These are phyloP conservation scores for Brachionus sp. DNA, from an alignment of 1,140 invertebrate genomes.

Conservation along the genomic window DNA sequence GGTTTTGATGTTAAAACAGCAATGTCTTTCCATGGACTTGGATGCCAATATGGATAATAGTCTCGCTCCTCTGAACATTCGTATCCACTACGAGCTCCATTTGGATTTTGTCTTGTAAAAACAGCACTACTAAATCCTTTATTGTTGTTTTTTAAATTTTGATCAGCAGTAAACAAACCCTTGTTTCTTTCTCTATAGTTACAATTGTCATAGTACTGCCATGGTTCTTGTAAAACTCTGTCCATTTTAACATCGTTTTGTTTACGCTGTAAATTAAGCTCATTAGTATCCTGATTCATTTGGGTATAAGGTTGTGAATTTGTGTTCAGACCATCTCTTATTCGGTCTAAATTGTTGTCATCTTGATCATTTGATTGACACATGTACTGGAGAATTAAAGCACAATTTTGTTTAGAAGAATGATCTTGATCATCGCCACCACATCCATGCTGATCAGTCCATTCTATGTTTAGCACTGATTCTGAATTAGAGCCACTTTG, in stretches of 20 bases:
- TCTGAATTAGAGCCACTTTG: conserved; percentile 54
- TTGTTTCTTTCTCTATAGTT: conserved; percentile 53
- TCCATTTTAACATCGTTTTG: conserved; percentile 49
- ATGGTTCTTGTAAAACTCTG: conserved; percentile 55
- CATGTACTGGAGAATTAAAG: conserved; percentile 57
- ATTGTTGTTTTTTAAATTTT: conserved; percentile 54
- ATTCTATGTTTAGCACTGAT: conserved; percentile 53
- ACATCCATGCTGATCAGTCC: conserved; percentile 60
- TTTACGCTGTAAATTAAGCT: conserved; percentile 48
- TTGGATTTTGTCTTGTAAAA: conserved; percentile 56
- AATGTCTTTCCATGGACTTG: conserved; percentile 57
- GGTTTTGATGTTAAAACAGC: conserved; percentile 55
- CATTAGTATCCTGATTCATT: conserved; percentile 48
- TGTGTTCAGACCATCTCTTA: conserved; percentile 53
- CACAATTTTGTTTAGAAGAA: conserved; percentile 57
- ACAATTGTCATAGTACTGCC: conserved; percentile 58
- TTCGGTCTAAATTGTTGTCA: neutral
- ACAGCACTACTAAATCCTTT: conserved; percentile 58
- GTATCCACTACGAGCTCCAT: conserved; percentile 55
- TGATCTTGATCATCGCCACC: conserved; percentile 50
- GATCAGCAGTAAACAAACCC: conserved; percentile 58
- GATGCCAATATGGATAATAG: conserved; percentile 59
- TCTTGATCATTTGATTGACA: conserved; percentile 51
- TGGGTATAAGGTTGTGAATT: conserved; percentile 50
- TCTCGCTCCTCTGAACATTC: conserved; percentile 59